These are phyloP conservation scores for Caloenas nicobarica DNA, from an alignment of 2,113 vertebrate genomes.

Conservation along the genomic window DNA sequence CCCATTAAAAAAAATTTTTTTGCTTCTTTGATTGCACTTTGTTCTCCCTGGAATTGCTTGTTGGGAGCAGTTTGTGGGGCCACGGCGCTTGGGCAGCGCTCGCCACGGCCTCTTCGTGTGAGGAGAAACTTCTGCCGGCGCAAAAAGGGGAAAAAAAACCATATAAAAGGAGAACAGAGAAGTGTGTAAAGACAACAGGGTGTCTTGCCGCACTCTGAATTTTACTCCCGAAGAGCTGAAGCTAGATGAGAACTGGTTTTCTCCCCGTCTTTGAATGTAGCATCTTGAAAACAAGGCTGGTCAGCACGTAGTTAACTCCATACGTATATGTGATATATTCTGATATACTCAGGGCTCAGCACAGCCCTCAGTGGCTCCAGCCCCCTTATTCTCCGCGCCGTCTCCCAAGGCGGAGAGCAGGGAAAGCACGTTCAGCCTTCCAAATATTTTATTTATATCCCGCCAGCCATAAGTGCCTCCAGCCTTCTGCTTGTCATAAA, in stretches of 20 bases:
- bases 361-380: rapidly evolving
- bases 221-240: not conserved
- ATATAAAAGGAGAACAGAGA: not conserved
- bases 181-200: too few relatives aligned
- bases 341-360: rapidly evolving
- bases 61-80: rapidly evolving
- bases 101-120: rapidly evolving
- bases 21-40: not conserved
- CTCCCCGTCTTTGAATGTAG: rapidly evolving
- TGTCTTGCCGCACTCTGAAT: rapidly evolving
- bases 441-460: conserved; percentile 30
- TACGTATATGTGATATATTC: rapidly evolving
- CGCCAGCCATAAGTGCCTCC: not conserved
- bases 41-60: not conserved
- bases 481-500: conserved; percentile 7
- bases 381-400: not conserved
- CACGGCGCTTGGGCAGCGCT: rapidly evolving
- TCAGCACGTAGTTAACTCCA: not conserved
- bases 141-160: not conserved
- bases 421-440: not conserved
- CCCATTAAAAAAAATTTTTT: not conserved
- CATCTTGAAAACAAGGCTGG: not conserved
- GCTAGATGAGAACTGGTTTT: rapidly evolving
- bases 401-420: not conserved
- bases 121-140: not conserved